These are phyloP conservation scores for Scytalopus superciliaris DNA, from an alignment of 2,113 vertebrate genomes.

Conservation along the genomic window DNA sequence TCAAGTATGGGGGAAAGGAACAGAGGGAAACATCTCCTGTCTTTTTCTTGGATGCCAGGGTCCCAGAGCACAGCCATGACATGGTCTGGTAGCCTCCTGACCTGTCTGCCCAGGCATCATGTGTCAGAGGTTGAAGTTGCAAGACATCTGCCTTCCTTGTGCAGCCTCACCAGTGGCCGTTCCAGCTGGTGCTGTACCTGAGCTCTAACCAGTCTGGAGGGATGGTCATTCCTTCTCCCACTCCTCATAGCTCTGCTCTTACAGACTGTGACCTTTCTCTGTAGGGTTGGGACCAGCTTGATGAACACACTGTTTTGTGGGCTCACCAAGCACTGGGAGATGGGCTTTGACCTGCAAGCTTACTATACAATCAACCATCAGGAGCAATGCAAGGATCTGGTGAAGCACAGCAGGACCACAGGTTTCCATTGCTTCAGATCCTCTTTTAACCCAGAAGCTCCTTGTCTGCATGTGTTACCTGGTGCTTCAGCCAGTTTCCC, in stretches of 20 bases:
- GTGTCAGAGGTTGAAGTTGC: not conserved
- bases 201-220: not conserved
- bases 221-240: fast-evolving
- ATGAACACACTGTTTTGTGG: not conserved
- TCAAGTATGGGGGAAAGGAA: not conserved
- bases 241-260: not conserved
- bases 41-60: not conserved
- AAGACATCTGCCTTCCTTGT: not conserved
- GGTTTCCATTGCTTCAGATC: not conserved
- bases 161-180: not conserved
- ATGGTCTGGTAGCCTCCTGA: not conserved
- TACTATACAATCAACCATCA: not conserved
- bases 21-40: not conserved
- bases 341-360: not conserved
- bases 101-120: not conserved
- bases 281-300: not conserved
- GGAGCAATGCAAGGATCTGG: not conserved
- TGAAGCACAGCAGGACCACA: not conserved
- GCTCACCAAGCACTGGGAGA: fast-evolving
- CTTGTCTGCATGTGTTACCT: fast-evolving
- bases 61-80: not conserved
- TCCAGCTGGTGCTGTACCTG: not conserved
- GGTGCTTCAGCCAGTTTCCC: not conserved
- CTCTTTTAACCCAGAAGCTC: not conserved
- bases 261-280: fast-evolving